Evolutionary conservation across 2,888 invertebrate genomes (phyloP).

Genomic region (Sclerodermus sp.): DNA sequence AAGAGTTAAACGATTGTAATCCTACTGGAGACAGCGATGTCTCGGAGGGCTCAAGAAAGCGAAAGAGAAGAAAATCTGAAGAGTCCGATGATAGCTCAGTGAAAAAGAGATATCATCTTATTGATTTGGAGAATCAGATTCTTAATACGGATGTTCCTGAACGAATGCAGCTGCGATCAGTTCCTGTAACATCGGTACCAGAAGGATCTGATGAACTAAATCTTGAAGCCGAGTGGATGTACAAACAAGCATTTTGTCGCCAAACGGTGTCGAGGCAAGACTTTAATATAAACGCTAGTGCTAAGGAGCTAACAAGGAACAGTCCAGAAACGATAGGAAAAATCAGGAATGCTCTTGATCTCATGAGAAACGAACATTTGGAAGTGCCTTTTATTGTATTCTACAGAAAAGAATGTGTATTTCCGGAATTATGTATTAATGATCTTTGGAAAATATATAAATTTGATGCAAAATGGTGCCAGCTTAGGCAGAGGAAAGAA

Average conservation of each 20-base stretch:
- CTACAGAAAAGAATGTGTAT: conserved; percentile 96
- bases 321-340: conserved; percentile 76
- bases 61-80: conserved; percentile 83
- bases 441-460: conserved; percentile 98
- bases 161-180: conserved; percentile 86
- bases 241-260: conserved; percentile 86
- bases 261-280: conserved; percentile 81
- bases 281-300: conserved; percentile 60
- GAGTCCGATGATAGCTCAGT: conserved; percentile 90
- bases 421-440: conserved; percentile 89
- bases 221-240: conserved; percentile 95
- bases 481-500: conserved; percentile 80
- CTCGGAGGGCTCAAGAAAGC: conserved; percentile 65
- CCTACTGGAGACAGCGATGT: conserved; percentile 85
- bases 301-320: conserved; percentile 64
- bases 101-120: conserved; percentile 96
- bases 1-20: conserved; percentile 92
- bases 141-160: conserved; percentile 88
- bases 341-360: conserved; percentile 91
- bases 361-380: conserved; percentile 91
- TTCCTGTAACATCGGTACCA: conserved; percentile 80
- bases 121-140: conserved; percentile 90
- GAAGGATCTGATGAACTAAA: conserved; percentile 89
- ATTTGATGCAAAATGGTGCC: conserved; percentile 94
- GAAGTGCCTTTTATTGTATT: conserved; percentile 99